phyloP scores from a whole-genome alignment of 64 coral and sea anemone species.

The Actinia equina region DNA sequence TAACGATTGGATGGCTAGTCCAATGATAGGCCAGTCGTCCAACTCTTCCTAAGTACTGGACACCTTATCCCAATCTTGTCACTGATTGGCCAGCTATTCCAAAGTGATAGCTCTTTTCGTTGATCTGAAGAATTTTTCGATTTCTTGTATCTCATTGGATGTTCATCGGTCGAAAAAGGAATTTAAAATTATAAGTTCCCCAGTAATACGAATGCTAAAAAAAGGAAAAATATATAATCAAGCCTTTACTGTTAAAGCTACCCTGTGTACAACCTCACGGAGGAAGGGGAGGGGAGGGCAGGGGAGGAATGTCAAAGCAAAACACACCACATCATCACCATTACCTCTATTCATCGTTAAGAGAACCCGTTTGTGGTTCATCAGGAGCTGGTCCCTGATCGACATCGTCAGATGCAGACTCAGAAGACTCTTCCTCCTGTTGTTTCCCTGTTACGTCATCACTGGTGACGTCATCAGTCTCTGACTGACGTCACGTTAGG shows the following conservation, averaged over 20 bases:
- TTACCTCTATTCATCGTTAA: neutral
- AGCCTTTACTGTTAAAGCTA: too few relatives aligned
- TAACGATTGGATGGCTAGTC: neutral
- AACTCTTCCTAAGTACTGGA: neutral
- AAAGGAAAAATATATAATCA: neutral
- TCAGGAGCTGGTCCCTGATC: neutral
- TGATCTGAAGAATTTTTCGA: neutral
- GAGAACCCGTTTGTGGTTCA: neutral
- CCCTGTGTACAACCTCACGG: neutral
- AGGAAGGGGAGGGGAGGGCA: too few relatives aligned
- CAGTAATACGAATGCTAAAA: neutral
- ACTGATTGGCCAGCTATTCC: neutral
- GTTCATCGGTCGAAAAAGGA: neutral
- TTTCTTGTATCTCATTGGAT: neutral
- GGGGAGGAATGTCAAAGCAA: neutral
- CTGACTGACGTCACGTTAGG: too few relatives aligned
- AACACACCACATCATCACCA: neutral
- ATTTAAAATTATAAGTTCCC: neutral
- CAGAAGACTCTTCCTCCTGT: neutral
- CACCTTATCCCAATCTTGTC: neutral
- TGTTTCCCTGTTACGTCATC: neutral
- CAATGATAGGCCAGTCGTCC: neutral
- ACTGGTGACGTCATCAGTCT: too few relatives aligned
- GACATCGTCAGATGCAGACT: neutral
- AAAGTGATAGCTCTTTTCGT: neutral